A percentile compares a stretch with the other conserved stretches of the same genome.
phyloP scores from a whole-genome alignment of 2,113 vertebrate genomes.

The Vulpes vulpes region DNA sequence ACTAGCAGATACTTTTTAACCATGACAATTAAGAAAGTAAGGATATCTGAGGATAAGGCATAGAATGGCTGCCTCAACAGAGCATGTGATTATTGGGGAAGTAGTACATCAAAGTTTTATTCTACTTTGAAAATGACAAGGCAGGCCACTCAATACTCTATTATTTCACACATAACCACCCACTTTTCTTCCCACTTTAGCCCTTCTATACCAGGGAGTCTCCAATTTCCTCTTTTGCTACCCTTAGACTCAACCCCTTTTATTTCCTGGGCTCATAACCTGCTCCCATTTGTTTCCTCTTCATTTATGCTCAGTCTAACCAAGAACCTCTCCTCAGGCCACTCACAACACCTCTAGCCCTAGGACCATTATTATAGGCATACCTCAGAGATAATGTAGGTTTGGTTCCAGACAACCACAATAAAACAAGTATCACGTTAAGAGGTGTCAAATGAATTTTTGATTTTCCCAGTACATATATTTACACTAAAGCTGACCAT shows the following conservation, averaged over 20 bases:
- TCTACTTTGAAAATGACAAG: conserved; percentile 40
- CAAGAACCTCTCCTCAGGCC: background rate
- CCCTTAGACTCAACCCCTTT: background rate
- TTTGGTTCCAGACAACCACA: background rate
- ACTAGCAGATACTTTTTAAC: background rate
- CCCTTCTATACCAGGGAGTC: background rate
- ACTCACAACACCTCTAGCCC: background rate
- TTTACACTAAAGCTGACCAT: background rate
- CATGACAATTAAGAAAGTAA: conserved; percentile 45
- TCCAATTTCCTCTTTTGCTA: background rate
- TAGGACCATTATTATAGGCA: background rate
- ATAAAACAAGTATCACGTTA: background rate
- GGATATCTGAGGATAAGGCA: background rate
- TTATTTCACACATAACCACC: background rate
- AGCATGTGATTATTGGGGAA: background rate
- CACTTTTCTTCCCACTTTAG: background rate
- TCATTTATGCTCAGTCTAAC: conserved; percentile 9
- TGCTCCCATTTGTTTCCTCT: background rate
- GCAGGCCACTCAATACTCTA: background rate
- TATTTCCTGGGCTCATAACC: background rate
- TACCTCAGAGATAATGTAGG: background rate
- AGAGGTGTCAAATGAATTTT: background rate
- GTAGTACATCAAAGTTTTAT: background rate
- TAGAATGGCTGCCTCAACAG: background rate
- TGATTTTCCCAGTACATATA: background rate